Conservation (phyloP, 2,888 invertebrate genomes). For the Ecliptopera silaceata region DNA sequence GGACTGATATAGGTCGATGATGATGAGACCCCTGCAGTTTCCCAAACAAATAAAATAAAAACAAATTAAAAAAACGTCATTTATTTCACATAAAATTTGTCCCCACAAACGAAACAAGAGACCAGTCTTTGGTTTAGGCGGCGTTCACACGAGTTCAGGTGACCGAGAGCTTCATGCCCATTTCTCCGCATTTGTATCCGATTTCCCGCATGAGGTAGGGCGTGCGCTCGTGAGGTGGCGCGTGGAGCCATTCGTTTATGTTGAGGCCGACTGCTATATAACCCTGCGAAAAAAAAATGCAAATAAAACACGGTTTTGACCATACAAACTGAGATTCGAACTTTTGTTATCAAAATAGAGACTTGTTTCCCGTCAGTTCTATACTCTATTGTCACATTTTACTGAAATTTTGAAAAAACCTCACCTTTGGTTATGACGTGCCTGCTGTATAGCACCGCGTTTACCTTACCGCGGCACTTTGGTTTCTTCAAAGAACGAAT, state of each 20-base stretch:
- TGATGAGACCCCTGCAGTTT: no score
- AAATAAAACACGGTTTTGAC: no score
- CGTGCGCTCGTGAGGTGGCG: slow-evolving; percentile 83
- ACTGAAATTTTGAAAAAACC: no score
- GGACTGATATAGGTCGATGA: no score
- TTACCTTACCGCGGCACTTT: no score
- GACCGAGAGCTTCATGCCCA: slow-evolving; percentile 63
- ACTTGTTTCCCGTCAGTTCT: no score
- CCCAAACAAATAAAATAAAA: neutral
- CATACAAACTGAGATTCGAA: no score
- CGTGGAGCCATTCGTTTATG: slow-evolving; percentile 74
- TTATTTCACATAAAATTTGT: slow-evolving; percentile 19
- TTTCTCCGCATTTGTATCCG: slow-evolving; percentile 74
- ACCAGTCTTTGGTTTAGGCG: slow-evolving; percentile 10
- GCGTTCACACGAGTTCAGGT: slow-evolving; percentile 44
- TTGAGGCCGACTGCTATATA: slow-evolving; percentile 82
- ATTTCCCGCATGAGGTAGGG: slow-evolving; percentile 84
- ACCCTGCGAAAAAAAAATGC: slow-evolving; percentile 46
- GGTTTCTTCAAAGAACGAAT: no score
- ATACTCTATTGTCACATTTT: no score
- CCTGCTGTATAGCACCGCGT: no score
- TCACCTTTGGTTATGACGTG: no score
- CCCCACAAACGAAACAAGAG: slow-evolving; percentile 9
- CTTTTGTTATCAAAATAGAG: no score
- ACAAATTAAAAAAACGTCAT: slow-evolving; percentile 3